Evolutionary conservation across 35 echinoderm and acorn worm species (phyloP), one percentile per base, ranked within the genome.

Genomic region (Patiria miniata): DNA sequence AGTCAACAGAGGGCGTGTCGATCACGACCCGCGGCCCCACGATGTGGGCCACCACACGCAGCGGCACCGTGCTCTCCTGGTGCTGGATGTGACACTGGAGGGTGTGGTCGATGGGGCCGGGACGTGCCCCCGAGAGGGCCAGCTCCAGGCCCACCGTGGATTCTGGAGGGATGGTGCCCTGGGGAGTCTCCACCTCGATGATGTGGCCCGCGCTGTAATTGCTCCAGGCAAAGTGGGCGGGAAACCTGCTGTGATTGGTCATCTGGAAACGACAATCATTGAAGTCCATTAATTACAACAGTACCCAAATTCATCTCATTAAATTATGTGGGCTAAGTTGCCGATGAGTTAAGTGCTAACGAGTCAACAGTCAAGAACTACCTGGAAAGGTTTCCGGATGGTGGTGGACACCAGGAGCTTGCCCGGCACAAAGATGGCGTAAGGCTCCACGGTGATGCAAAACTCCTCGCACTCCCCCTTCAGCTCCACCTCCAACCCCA

Each of bases 211-310:
- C 95, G 47, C 89, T 91, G 15, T 91, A 8, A 12, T 89, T 91
- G 19, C 68, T 78, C 95, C 95, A 98, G n/a, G 82, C 84, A 56
- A 94, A 98, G 16, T 68, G 69, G 36, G 89, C 86, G 40, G 95
- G 92, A 40, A 86, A 91, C 38, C 91, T 86, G 89, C 95, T 98
- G 86, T 91, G 91, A 61, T 98, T 98, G 39, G 69, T 86, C 95
- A 98, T 98, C 95, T 97, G 83, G 54, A 40, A 21, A 26, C 15
- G 12, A 47, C 4, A 47, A 47, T 47, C 42, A 47, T 6, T 12
- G 4, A 47, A 4, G 42, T 47, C 12, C n/a, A n/a, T n/a, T n/a
- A n/a, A n/a, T n/a, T n/a, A n/a, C n/a, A n/a, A n/a, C n/a, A n/a
- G n/a, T n/a, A n/a, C n/a, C n/a, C n/a, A n/a, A n/a, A n/a, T n/a